Conservation (phyloP, 1,140 invertebrate species). For the Zophobas morio region DNA sequence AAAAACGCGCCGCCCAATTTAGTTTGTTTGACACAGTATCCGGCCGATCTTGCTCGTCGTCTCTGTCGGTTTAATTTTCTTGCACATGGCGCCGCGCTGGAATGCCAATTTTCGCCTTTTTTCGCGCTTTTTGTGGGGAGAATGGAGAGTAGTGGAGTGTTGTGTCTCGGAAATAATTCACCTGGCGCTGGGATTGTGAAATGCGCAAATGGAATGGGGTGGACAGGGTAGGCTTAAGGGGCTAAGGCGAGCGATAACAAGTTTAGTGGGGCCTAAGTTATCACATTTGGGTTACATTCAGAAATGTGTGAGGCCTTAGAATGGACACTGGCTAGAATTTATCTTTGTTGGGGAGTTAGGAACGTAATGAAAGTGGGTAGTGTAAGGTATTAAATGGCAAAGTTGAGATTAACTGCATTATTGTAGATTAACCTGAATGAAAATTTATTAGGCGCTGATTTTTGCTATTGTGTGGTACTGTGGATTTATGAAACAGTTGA, state of each 20-base stretch:
- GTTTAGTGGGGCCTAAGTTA: neutral
- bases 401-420: no score
- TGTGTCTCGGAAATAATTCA: conserved; percentile 36
- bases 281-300: no score
- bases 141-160: conserved; percentile 4
- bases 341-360: no score
- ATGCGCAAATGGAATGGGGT: conserved; percentile 32
- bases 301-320: no score
- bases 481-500: no score
- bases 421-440: no score
- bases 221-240: conserved; percentile 9
- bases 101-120: conserved; percentile 9
- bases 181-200: conserved; percentile 19
- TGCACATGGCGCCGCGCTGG: neutral
- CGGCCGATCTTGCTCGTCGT: neutral
- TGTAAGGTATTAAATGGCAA: no score
- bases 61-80: neutral
- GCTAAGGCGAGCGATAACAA: neutral
- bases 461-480: no score
- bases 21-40: conserved; percentile 8
- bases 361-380: no score
- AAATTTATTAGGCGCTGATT: no score
- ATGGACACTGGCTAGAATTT: no score
- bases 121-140: conserved; percentile 5
- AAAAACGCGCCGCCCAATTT: conserved; percentile 7